Percentiles rank a stretch among this genome's conserved stretches.
Conservation (phyloP, 2,113 vertebrate genomes). For the Tragelaphus buxtoni region DNA sequence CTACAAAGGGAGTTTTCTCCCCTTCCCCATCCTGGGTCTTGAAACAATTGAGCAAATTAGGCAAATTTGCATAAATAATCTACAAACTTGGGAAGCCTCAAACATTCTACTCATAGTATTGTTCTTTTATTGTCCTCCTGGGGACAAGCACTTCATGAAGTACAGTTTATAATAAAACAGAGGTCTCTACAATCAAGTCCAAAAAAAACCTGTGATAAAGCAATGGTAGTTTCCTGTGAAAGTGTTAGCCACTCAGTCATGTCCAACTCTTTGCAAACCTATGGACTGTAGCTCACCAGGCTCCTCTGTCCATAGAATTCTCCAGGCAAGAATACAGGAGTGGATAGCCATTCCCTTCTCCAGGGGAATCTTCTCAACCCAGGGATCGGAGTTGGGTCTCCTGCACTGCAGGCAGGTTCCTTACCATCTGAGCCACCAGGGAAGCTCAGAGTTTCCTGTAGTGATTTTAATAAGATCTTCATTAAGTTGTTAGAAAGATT, state of each 20-base stretch:
- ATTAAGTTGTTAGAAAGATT: neutral
- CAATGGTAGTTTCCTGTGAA: neutral
- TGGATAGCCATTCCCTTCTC: neutral
- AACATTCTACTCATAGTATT: neutral
- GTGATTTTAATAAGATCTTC: neutral
- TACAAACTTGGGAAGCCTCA: neutral
- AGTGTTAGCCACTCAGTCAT: neutral
- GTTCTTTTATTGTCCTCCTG: neutral
- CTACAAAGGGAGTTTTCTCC: neutral
- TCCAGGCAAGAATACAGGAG: neutral
- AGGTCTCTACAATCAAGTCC: neutral
- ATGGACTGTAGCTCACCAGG: neutral
- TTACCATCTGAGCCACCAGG: neutral
- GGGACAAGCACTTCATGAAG: neutral
- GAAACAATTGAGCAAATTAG: neutral
- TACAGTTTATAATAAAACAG: neutral
- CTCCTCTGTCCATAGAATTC: neutral
- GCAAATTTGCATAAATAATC: neutral
- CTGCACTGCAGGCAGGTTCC: neutral
- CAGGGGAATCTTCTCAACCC: neutral
- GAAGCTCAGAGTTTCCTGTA: neutral
- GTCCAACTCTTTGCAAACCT: neutral
- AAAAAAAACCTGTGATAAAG: neutral
- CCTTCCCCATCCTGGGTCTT: neutral
- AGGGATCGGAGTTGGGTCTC: neutral